Conservation (phyloP, 1,140 invertebrate species). For the Magallana angulata region DNA sequence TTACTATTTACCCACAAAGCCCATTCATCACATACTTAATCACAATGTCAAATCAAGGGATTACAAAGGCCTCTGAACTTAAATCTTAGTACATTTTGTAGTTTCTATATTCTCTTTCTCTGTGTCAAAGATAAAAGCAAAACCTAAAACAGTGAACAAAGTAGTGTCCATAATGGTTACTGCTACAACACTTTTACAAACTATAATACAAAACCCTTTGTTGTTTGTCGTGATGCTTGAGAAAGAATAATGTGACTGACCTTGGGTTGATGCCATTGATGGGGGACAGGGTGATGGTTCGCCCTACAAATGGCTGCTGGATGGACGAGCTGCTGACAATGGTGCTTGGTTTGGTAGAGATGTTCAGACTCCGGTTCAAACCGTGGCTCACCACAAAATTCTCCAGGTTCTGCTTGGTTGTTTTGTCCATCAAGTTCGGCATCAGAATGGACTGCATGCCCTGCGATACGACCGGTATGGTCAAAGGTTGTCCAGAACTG, state of each 20-base stretch:
- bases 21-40: constrained; percentile 10
- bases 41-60: not conserved
- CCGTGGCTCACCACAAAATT: constrained; percentile 64
- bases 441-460: constrained; percentile 63
- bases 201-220: too few relatives aligned
- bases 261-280: constrained; percentile 56
- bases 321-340: constrained; percentile 42
- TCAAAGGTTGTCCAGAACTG: not conserved
- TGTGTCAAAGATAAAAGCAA: too few relatives aligned
- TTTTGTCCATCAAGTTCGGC: constrained; percentile 57
- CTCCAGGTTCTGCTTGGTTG: constrained; percentile 53
- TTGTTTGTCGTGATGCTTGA: too few relatives aligned
- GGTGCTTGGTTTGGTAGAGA: constrained; percentile 53
- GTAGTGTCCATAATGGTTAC: too few relatives aligned
- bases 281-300: constrained; percentile 56
- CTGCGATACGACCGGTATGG: constrained; percentile 51
- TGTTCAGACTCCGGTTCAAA: constrained; percentile 68
- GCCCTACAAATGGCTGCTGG: constrained; percentile 52
- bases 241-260: not conserved
- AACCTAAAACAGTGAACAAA: too few relatives aligned
- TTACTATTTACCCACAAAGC: not conserved
- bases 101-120: too few relatives aligned
- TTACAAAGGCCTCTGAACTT: too few relatives aligned
- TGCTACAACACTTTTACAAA: too few relatives aligned
- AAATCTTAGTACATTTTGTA: too few relatives aligned